Evolutionary conservation across 2,797 vertebrate genomes (phyloP), one percentile per base, ranked within the genome.

Genomic region (Bufotes viridis): DNA sequence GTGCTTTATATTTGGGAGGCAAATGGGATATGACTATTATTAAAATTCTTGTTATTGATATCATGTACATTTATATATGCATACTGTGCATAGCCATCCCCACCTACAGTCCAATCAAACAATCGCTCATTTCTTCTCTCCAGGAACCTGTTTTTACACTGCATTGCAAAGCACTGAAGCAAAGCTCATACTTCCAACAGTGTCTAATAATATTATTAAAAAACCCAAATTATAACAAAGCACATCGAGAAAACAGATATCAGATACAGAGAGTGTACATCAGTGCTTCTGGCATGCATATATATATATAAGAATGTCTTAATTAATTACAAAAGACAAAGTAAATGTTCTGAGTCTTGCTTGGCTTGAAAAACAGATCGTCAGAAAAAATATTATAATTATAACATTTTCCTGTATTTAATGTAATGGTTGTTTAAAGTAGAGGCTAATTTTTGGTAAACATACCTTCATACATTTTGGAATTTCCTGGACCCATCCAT

Each of bases 41-140:
- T 22, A 53, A 53, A 76, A 76, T 53, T 53, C 2, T 0, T 12
- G 42, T 75, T 75, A 13, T 22, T 53, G 53, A 76, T 53, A 53
- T 76, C n/a, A 14, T 51, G 49, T 76, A 7, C 74, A 76, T 76
- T 76, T 12, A n/a, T 75, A 75, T 42, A 17, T 42, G 20, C 70
- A 72, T 42, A 72, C 70, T 72, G 15, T 72, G 29, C 70, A 72
- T 42, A 72, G 70, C 70, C 29, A 72, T 72, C 29, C 34, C 70
- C 34, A 72, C 70, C 26, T 72, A 10, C 70, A 72, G 29, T 34
- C 70, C 29, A 72, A 42, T 72, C 42, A 72, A 34, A 72, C 29
- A 34, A 42, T 49, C 17, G 70, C 17, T 74, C 34, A 42, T 74
- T 74, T 49, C 69, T 18, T 72, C 34, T 49, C 34, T 42, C 9